Evolutionary conservation across 2,888 invertebrate species (phyloP).

Genomic region (Selenia dentaria): DNA sequence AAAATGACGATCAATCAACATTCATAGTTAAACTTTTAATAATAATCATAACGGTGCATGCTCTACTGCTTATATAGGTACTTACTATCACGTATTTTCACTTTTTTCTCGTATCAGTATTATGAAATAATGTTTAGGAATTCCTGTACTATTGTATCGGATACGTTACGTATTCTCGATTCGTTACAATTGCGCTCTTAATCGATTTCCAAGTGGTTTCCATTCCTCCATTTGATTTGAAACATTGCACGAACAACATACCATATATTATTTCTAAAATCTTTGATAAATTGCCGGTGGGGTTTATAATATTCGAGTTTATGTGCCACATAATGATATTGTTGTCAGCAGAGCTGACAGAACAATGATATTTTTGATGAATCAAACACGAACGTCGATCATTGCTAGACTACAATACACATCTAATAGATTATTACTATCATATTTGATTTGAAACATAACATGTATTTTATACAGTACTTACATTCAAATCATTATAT

Average conservation of each 20-base stretch:
- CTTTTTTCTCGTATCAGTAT: too few relatives aligned
- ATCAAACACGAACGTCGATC: conserved; percentile 36
- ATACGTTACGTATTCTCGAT: too few relatives aligned
- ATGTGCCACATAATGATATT: conserved; percentile 46
- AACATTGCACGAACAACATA: conserved; percentile 1
- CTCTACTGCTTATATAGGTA: too few relatives aligned
- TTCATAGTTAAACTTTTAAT: too few relatives aligned
- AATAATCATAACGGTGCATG: too few relatives aligned
- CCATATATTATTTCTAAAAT: conserved; percentile 7
- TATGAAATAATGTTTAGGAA: too few relatives aligned
- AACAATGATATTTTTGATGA: conserved; percentile 49
- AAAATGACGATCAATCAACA: too few relatives aligned
- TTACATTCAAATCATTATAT: too few relatives aligned
- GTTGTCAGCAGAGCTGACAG: conserved; percentile 48
- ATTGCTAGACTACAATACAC: conserved; percentile 30
- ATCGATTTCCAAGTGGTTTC: background rate
- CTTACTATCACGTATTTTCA: too few relatives aligned
- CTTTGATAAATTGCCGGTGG: conserved; percentile 39
- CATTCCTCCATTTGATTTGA: background rate
- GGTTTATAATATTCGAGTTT: conserved; percentile 33
- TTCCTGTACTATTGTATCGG: too few relatives aligned
- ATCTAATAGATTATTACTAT: conserved; percentile 25
- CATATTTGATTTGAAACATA: conserved; percentile 22
- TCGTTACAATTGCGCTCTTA: too few relatives aligned
- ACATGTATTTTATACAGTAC: too few relatives aligned